Evolutionary conservation across 2,113 vertebrate species (phyloP), one percentile per base, ranked within the genome.

Genomic region (Aldabrachelys gigantea): DNA sequence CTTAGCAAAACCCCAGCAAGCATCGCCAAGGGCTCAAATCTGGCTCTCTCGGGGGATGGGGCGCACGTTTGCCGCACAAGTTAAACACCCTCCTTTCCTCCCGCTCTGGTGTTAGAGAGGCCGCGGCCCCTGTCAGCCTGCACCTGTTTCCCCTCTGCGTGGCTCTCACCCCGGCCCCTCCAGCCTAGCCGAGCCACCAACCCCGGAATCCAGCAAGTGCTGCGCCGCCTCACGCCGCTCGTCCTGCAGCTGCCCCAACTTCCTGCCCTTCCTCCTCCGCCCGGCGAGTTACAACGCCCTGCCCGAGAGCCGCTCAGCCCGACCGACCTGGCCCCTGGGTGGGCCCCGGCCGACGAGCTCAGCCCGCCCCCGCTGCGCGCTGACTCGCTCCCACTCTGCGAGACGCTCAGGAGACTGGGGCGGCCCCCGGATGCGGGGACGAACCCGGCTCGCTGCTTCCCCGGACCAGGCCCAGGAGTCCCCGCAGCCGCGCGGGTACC

Each of bases 401-500:
- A 22, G 69, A 22, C 35, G 19, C 10, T 27, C 22, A 10, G 10
- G 56, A 50, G 13, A 50, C 50, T 4, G 24, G 56, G 24, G 56
- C 52, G 10, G 10, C 12, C 49, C 49, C 49, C 49, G 49, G 13
- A 5, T 14, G 4, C 10, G 10, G 56, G 56, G 9, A 12, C 22
- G 49, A 12, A 27, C 25, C 56, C 17, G 16, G 82, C n/a, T 25
- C 17, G 57, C 92, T 50, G n/a, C 87, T 38, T 12, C 10, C 44
- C 11, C 2, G 44, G 24, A 10, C 22, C 8, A 17, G 52, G 22
- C 44, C 79, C 56, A 5, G n/a, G 87, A 14, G 88, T 50, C 47
- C 3, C 47, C 44, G 44, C 44, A 44, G 44, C 44, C 44, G 8
- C 47, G 47, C 47, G n/a, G 54, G 38, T 91, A 99, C 99, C 99